phyloP scores from a whole-genome alignment of 2,888 invertebrate genomes.

The Tortricodes alternella region DNA sequence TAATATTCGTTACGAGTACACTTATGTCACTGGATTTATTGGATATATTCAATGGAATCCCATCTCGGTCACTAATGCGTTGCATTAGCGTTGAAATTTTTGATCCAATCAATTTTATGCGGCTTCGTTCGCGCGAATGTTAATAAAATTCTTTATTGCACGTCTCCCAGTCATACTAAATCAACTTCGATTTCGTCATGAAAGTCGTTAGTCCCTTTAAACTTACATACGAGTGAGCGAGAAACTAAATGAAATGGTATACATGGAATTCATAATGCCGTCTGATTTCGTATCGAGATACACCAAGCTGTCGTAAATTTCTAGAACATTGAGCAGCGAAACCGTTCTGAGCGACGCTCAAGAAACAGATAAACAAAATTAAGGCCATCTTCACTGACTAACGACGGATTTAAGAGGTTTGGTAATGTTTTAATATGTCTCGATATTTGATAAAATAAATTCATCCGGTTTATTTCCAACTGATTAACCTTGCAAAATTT shows the following conservation, averaged over 20 bases:
- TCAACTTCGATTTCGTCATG: background rate
- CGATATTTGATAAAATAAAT: too few species aligned
- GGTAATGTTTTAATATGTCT: background rate
- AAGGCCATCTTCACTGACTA: background rate
- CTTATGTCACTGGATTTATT: slow-evolving; percentile 27
- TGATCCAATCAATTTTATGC: slow-evolving; percentile 32
- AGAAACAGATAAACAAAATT: slow-evolving; percentile 16
- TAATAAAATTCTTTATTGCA: slow-evolving; percentile 31
- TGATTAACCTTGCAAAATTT: too few species aligned
- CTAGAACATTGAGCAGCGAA: slow-evolving; percentile 25
- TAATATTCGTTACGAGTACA: slow-evolving; percentile 7
- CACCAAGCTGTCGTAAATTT: slow-evolving; percentile 28
- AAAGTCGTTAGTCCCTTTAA: background rate
- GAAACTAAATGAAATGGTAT: background rate
- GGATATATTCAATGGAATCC: slow-evolving; percentile 27
- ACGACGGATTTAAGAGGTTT: background rate
- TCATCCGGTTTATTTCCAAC: too few species aligned
- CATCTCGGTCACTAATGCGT: slow-evolving; percentile 22
- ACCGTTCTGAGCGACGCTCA: background rate
- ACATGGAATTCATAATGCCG: background rate
- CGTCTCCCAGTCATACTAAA: slow-evolving; percentile 5
- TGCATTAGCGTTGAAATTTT: slow-evolving; percentile 31
- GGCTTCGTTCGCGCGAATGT: slow-evolving; percentile 30
- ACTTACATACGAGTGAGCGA: background rate
- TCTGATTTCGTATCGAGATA: slow-evolving; percentile 14